phyloP scores from a whole-genome alignment of 1,140 invertebrate species.

The Adelges cooleyi region DNA sequence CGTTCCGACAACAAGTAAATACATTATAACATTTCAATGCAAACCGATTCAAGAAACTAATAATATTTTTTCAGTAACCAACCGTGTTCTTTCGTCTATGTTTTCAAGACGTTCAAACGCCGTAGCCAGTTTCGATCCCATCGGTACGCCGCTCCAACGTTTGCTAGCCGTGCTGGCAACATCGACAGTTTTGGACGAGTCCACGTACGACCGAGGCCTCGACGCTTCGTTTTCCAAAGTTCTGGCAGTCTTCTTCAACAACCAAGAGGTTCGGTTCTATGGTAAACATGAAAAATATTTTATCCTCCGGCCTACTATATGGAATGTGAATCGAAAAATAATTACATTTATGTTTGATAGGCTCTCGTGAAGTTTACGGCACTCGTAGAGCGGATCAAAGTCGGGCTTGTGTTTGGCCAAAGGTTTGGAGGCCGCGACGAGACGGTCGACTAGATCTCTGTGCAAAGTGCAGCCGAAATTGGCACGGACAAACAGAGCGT shows the following conservation, averaged over 20 bases:
- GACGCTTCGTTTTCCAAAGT: constrained; percentile 37
- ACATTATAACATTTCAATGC: no score
- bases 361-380: constrained; percentile 60
- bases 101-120: constrained; percentile 55
- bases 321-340: not conserved
- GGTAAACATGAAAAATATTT: not conserved
- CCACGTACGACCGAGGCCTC: constrained; percentile 55
- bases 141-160: constrained; percentile 58
- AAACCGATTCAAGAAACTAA: no score
- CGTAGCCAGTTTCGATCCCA: constrained; percentile 56
- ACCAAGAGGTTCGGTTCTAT: constrained; percentile 37
- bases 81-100: constrained; percentile 50
- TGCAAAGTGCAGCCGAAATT: constrained; percentile 51
- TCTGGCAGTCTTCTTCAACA: constrained; percentile 44
- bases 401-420: constrained; percentile 64
- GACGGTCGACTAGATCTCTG: constrained; percentile 53
- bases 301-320: not conserved
- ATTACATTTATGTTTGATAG: constrained; percentile 49
- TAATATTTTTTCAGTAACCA: constrained; percentile 25
- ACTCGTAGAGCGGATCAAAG: constrained; percentile 68
- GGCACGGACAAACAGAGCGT: constrained; percentile 56
- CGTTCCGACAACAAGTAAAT: not conserved
- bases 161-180: constrained; percentile 48
- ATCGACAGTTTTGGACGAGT: constrained; percentile 43
- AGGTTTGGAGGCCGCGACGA: constrained; percentile 61